Evolutionary conservation across 1,140 invertebrate genomes (phyloP), one percentile per base, ranked within the genome.

Genomic region (Rhagoletis zephyria): DNA sequence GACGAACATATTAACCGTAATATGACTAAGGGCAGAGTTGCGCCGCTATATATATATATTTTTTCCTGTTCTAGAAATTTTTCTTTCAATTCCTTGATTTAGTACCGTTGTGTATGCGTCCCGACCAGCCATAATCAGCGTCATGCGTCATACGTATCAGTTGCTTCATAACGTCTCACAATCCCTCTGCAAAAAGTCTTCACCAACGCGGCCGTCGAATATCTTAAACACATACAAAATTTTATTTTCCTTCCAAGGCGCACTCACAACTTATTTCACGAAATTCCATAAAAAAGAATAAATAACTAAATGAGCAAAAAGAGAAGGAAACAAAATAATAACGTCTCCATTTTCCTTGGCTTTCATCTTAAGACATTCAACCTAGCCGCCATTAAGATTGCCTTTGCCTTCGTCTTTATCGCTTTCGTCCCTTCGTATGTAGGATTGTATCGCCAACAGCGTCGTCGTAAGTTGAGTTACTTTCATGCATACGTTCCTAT

Each of bases 331-430:
- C 14, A 81, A 81, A 81, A 30, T 56, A 56, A 81, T 19, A 59
- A 19, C 45, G 74, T 56, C 74, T 81, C 14, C 48, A 81, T 56
- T 81, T 81, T 81, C 48, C 48, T 56, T 56, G 19, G 48, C 48
- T 81, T 81, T 51, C 70, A 74, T 81, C 45, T 56, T 81, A 56
- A 81, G 48, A 81, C 48, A 81, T 81, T 81, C 74, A 6, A 81
- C 74, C 12, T 81, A 42, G 19, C 19, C 45, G 3, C 48, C 74
- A 30, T 81, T 81, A 56, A 81, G 14, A 56, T 56, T 56, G 45
- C 40, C 12, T 48, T 74, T 16, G 48, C 48, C 51, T 5, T 56
- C 61, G 61, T 63, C 61, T 7, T n/a, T 48, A 19, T 9, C 51
- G 74, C 19, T 7, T 81, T 81, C 19, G 74, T 56, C 56, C 48